These are phyloP conservation scores for Synanthedon myopaeformis DNA, from an alignment of 2,888 invertebrate genomes.

Conservation along the genomic window DNA sequence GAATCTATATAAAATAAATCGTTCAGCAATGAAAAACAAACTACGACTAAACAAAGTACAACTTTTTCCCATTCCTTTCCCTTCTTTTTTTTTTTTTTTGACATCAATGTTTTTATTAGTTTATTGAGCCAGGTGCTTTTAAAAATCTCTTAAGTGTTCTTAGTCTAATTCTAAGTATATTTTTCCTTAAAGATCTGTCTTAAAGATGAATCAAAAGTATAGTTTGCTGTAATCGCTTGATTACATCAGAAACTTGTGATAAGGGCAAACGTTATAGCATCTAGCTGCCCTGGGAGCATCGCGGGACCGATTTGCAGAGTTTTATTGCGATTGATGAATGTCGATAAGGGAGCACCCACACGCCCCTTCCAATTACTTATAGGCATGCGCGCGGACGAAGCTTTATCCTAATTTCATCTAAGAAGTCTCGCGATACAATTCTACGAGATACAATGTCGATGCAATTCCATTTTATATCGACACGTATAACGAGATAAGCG, in stretches of 20 bases:
- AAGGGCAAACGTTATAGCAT: background rate
- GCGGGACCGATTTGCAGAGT: slow-evolving; percentile 38
- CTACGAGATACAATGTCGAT: slow-evolving; percentile 14
- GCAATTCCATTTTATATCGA: slow-evolving; percentile 41
- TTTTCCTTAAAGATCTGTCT: no score
- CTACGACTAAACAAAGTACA: no score
- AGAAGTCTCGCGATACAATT: slow-evolving; percentile 3
- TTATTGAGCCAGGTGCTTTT: no score
- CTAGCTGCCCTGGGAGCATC: slow-evolving; percentile 14
- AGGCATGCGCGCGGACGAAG: slow-evolving; percentile 27
- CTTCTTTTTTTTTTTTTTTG: no score
- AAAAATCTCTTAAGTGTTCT: no score
- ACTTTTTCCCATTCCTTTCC: no score
- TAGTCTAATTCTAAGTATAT: no score
- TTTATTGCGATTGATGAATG: slow-evolving; percentile 60
- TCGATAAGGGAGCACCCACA: slow-evolving; percentile 42
- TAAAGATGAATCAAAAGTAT: no score
- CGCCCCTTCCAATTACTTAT: slow-evolving; percentile 61
- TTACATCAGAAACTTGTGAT: background rate
- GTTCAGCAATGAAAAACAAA: no score
- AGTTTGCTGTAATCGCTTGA: no score
- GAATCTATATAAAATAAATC: no score
- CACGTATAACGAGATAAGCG: slow-evolving; percentile 31
- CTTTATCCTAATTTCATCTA: slow-evolving; percentile 60
- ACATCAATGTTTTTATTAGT: no score